Base-by-base conservation (phyloP, 2,888 invertebrate species). In the Linnaemya vulpina region DNA sequence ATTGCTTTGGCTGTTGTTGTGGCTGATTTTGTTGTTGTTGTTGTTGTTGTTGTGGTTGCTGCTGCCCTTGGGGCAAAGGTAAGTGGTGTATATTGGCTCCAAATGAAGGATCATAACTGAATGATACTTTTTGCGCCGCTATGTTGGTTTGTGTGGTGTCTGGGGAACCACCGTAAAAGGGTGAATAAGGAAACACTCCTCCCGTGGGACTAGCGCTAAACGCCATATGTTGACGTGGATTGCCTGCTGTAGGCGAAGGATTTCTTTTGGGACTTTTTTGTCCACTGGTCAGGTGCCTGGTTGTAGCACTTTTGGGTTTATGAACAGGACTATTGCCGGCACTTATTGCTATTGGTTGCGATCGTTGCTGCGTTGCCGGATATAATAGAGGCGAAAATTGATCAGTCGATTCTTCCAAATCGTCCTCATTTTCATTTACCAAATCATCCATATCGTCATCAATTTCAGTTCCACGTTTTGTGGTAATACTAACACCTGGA, bases 361-460 rank as follows among this genome's bases (percentile, higher is more conserved):
- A 89, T n/a, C 90, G 88, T 25, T 78, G 85, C n/a, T 53, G 75
- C 22, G 68, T 70, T 25, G 75, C 62, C 2, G 76, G 76, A 75
- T 91, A 91, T 1, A 91, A 77, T 9, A 90, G 88, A 1, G 91
- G 91, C 10, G 91, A 91, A 84, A 91, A 90, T 51, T 91, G 90
- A 87, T 90, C 90, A 20, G 86, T 87, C 11, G 90, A 88, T 87
- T 91, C 89, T 43, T 88, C 90, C 51, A 89, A 88, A 49, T 89
- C 86, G n/a, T 79, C 85, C n/a, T 82, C 87, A 62, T 82, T 83
- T 20, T 76, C 83, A 74, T 73, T 65, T n/a, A 55, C 8, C 3
- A 58, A 71, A 22, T 83, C 82, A 10, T 82, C 78, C 0, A 35
- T 13, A 43, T 90, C 89, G 35, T 89, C 88, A 0, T 88, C 88